Percentiles rank a stretch among this genome's conserved stretches.
These are phyloP conservation scores for Hirundichthys speculiger DNA, from an alignment of 2,113 vertebrate genomes.

Conservation along the genomic window DNA sequence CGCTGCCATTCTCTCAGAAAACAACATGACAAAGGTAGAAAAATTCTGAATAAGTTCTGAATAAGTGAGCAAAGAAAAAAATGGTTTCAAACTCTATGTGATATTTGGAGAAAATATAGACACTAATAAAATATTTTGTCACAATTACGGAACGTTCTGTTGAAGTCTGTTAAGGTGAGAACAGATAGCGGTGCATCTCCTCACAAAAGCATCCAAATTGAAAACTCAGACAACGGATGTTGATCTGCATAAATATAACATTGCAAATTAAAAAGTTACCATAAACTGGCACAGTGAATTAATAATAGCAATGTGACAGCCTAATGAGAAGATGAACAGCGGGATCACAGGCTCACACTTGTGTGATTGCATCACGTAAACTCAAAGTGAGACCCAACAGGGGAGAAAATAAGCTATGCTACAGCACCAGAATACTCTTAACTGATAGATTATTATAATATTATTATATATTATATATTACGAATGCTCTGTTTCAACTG, in stretches of 20 bases:
- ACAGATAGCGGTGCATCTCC: too few species aligned
- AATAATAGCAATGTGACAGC: conserved; percentile 51
- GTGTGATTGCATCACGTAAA: conserved; percentile 45
- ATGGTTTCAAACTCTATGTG: background rate
- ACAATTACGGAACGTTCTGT: too few species aligned
- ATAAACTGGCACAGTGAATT: conserved; percentile 65
- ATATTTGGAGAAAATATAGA: too few species aligned
- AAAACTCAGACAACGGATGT: conserved; percentile 60
- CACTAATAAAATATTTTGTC: too few species aligned
- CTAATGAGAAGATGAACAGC: conserved; percentile 53
- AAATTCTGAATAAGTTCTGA: too few species aligned
- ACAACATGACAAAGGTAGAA: background rate
- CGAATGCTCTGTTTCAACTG: conserved; percentile 11
- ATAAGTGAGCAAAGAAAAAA: conserved; percentile 5
- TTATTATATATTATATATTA: too few species aligned
- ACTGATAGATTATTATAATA: background rate
- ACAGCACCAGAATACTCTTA: conserved; percentile 1
- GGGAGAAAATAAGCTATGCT: background rate
- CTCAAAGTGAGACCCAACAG: conserved; percentile 16
- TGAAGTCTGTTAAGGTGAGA: too few species aligned
- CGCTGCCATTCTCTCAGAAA: background rate
- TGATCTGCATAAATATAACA: conserved; percentile 74
- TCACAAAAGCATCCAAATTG: conserved; percentile 34
- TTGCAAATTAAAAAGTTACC: conserved; percentile 46
- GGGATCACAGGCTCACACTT: conserved; percentile 46